Evolutionary conservation across 2,888 invertebrate species (phyloP), one percentile per base, ranked within the genome.

Genomic region (Drosophila testacea): DNA sequence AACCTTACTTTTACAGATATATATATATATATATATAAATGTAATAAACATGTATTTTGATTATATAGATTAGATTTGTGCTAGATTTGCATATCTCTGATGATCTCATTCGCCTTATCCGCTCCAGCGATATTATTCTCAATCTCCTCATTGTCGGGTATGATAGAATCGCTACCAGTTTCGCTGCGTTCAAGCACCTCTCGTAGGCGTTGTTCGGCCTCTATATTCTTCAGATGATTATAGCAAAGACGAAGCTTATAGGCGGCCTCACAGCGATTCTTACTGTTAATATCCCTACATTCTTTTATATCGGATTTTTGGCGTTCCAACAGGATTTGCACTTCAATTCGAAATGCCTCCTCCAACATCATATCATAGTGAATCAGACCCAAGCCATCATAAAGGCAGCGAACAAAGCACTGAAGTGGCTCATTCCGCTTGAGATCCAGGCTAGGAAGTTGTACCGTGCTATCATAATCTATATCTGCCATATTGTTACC

Each of bases 401-500:
- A 91, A 1, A 91, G 60, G 39, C 90, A 91, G 38, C 90, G 88
- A 6, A 84, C 86, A 55, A 91, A 91, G 48, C 90, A 91, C 32
- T 91, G 88, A 6, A 90, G 61, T 0, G 91, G 85, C 39, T 91
- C 88, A 39, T 89, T 88, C 0, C 60, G 77, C 28, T 81, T 78
- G 1, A 76, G 46, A 16, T 88, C 79, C 4, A 78, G 60, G 10
- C 39, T 66, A 0, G 73, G 66, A n/a, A 67, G 38, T 36, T 65
- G 64, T 1, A 50, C 51, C 11, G 47, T 67, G 13, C 59, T 61
- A 5, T 52, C 30, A 13, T 78, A 77, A 51, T 81, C 85, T 22
- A 78, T 46, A 0, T 76, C 70, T 0, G 46, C 60, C 30, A 77
- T 4, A 10, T 65, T 70, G 41, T 63, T 83, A 47, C 11, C 28